phyloP scores from a whole-genome alignment of 1,140 invertebrate genomes.

The Micrasema minimum region DNA sequence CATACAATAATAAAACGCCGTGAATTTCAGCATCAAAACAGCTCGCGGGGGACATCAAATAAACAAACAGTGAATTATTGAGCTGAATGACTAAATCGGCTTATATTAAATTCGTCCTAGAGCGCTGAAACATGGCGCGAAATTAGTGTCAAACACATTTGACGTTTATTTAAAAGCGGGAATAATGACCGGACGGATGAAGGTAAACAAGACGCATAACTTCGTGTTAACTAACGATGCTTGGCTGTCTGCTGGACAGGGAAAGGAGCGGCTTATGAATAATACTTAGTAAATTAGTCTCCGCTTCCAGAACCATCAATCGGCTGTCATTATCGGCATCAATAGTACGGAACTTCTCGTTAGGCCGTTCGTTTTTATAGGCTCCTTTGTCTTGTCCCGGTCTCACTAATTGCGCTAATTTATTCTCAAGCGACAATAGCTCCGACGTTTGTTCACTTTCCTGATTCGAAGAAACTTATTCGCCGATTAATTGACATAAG shows the following conservation, averaged over 20 bases:
- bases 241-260: background rate
- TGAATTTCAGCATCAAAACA: too few relatives aligned
- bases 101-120: constrained; percentile 6
- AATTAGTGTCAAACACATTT: constrained; percentile 15
- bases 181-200: too few relatives aligned
- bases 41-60: constrained; percentile 2
- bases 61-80: background rate
- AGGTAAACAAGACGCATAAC: too few relatives aligned
- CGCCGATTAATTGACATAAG: too few relatives aligned
- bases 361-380: background rate
- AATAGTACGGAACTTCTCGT: constrained; percentile 21
- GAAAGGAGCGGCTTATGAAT: constrained; percentile 5
- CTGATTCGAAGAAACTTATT: too few relatives aligned
- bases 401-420: constrained; percentile 20
- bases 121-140: background rate
- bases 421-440: background rate
- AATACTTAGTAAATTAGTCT: constrained; percentile 17
- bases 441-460: too few relatives aligned
- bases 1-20: too few relatives aligned
- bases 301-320: constrained; percentile 1
- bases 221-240: too few relatives aligned
- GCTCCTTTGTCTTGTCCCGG: constrained; percentile 5
- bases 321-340: constrained; percentile 19
- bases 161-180: constrained; percentile 19
- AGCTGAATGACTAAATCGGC: background rate